A percentile compares a stretch with the other conserved stretches of the same genome.
Conservation (phyloP, 2,797 vertebrate genomes). For the Phataginus tetradactyla region DNA sequence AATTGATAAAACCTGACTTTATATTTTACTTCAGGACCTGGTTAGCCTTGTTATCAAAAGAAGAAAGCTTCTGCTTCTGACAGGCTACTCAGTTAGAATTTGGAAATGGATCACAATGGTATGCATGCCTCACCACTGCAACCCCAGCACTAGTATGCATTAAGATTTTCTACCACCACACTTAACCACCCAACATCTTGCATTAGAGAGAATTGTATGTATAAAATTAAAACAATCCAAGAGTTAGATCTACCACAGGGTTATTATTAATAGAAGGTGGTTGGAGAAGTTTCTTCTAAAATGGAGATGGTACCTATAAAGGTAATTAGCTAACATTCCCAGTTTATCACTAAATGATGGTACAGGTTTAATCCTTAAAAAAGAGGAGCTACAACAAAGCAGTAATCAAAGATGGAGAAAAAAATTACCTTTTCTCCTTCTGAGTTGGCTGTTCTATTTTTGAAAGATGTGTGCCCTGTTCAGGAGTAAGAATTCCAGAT, state of each 20-base stretch:
- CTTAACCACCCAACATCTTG: not conserved
- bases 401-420: slow-evolving; percentile 36
- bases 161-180: not conserved
- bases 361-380: not conserved
- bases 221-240: not conserved
- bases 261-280: not conserved
- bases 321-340: not conserved
- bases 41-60: slow-evolving; percentile 35
- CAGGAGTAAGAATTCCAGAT: slow-evolving; percentile 65
- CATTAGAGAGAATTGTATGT: not conserved
- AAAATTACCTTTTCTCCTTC: slow-evolving; percentile 43
- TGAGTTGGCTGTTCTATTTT: slow-evolving; percentile 73
- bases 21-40: not conserved
- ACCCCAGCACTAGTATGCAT: not conserved
- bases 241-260: not conserved
- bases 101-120: not conserved
- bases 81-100: not conserved
- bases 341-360: not conserved
- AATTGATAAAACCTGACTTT: not conserved
- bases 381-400: not conserved
- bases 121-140: not conserved
- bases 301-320: not conserved
- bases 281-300: not conserved
- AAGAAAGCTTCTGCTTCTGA: not conserved
- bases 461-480: slow-evolving; percentile 47